phyloP scores from a whole-genome alignment of 2,888 invertebrate species.

The Drosophila picticornis region DNA sequence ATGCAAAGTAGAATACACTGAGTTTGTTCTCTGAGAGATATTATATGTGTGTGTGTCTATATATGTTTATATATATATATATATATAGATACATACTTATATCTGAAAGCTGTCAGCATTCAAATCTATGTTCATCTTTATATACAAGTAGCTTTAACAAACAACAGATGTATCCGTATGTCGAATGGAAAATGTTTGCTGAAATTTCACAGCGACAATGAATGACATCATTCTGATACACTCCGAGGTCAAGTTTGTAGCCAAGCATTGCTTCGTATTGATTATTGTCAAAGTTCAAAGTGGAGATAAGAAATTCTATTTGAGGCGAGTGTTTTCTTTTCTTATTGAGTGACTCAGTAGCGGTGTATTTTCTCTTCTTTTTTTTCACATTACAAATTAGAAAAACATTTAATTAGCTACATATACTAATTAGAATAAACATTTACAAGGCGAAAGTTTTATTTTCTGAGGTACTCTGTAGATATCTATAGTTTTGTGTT shows the following conservation, averaged over 20 bases:
- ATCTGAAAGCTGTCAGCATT: slow-evolving; percentile 22
- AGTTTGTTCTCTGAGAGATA: slow-evolving; percentile 17
- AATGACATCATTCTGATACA: slow-evolving; percentile 71
- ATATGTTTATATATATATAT: not conserved
- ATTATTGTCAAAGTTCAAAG: slow-evolving; percentile 67
- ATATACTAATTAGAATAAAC: not conserved
- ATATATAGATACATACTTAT: slow-evolving; percentile 2
- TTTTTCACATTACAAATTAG: not conserved
- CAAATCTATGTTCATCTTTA: not conserved
- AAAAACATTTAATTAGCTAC: not conserved
- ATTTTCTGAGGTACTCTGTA: not conserved
- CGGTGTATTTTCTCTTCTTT: not conserved
- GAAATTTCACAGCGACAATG: slow-evolving; percentile 29
- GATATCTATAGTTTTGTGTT: not conserved
- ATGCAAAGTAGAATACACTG: slow-evolving; percentile 22
- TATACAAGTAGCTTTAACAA: not conserved
- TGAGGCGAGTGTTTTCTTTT: not conserved
- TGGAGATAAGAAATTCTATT: slow-evolving; percentile 16
- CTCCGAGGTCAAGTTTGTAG: slow-evolving; percentile 46
- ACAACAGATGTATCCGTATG: slow-evolving; percentile 27
- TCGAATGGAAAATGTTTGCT: slow-evolving; percentile 38
- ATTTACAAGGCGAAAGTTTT: slow-evolving; percentile 1
- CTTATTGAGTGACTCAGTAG: slow-evolving; percentile 37
- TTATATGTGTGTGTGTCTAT: not conserved
- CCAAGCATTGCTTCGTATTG: slow-evolving; percentile 45